phyloP scores from a whole-genome alignment of 2,797 vertebrate species.

The Syncerus caffer region DNA sequence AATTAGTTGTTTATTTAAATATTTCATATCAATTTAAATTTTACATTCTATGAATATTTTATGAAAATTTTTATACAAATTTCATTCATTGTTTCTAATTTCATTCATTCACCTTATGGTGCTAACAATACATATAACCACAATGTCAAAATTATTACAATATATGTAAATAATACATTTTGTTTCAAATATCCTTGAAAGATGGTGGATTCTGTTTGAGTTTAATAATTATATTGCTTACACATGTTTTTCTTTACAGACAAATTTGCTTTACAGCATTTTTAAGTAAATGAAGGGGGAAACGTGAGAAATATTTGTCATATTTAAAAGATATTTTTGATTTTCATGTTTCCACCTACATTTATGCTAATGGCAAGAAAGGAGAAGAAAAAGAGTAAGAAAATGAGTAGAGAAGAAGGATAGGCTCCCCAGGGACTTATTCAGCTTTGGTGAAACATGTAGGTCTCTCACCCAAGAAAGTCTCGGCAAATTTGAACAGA shows the following conservation, averaged over 20 bases:
- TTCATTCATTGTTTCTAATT: background rate
- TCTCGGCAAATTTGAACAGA: background rate
- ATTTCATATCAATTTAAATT: background rate
- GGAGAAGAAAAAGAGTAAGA: background rate
- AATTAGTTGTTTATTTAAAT: background rate
- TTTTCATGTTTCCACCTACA: background rate
- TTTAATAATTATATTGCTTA: background rate
- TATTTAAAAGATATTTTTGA: background rate
- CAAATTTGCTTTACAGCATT: background rate
- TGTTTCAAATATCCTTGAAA: background rate
- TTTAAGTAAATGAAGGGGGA: background rate
- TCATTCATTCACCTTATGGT: background rate
- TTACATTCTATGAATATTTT: background rate
- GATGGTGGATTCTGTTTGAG: background rate
- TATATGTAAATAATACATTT: background rate
- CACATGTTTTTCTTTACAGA: background rate
- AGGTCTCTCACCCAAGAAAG: background rate
- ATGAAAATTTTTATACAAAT: background rate
- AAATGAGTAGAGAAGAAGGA: background rate
- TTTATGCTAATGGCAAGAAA: background rate
- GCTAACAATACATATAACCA: background rate
- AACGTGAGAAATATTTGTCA: background rate
- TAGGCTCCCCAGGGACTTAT: background rate
- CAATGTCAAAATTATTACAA: background rate
- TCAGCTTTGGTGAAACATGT: background rate